Percentiles rank a stretch among this genome's conserved stretches.
These are phyloP conservation scores for Apodemia duryi DNA, from an alignment of 2,888 invertebrate genomes.

Conservation along the genomic window DNA sequence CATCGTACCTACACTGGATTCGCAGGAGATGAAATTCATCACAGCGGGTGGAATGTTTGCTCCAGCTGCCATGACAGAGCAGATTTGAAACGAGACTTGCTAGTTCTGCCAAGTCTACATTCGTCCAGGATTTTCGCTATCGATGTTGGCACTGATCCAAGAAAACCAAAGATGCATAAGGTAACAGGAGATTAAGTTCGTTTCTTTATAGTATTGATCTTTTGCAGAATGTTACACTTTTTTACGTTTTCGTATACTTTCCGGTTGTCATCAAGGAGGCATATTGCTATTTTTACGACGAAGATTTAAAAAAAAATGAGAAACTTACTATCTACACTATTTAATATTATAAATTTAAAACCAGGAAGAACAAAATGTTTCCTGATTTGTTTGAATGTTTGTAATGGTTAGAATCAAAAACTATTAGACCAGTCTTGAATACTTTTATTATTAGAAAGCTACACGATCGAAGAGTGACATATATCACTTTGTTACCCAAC, in stretches of 20 bases:
- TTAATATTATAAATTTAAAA: too few relatives aligned
- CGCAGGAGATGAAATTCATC: conserved; percentile 93
- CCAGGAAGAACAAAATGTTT: too few relatives aligned
- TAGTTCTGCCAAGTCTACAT: conserved; percentile 90
- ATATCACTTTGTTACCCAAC: too few relatives aligned
- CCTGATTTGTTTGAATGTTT: too few relatives aligned
- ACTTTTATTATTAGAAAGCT: too few relatives aligned
- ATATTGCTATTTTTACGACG: too few relatives aligned
- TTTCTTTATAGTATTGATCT: conserved; percentile 1
- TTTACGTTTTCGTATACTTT: neutral
- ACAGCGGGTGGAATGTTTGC: conserved; percentile 98
- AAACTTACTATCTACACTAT: too few relatives aligned
- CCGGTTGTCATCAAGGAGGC: neutral
- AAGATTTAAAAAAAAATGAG: too few relatives aligned
- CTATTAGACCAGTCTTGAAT: too few relatives aligned
- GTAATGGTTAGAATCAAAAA: too few relatives aligned
- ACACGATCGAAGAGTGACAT: too few relatives aligned
- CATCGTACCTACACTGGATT: conserved; percentile 89
- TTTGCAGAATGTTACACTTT: neutral
- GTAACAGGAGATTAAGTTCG: conserved; percentile 49
- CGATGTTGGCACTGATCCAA: conserved; percentile 86
- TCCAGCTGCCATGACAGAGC: conserved; percentile 89
- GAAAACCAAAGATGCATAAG: conserved; percentile 86
- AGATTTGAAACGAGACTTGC: conserved; percentile 83
- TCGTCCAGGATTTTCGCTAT: conserved; percentile 91